These are phyloP conservation scores for Caenorhabditis panamensis DNA, from an alignment of 2,888 invertebrate genomes.

Conservation along the genomic window DNA sequence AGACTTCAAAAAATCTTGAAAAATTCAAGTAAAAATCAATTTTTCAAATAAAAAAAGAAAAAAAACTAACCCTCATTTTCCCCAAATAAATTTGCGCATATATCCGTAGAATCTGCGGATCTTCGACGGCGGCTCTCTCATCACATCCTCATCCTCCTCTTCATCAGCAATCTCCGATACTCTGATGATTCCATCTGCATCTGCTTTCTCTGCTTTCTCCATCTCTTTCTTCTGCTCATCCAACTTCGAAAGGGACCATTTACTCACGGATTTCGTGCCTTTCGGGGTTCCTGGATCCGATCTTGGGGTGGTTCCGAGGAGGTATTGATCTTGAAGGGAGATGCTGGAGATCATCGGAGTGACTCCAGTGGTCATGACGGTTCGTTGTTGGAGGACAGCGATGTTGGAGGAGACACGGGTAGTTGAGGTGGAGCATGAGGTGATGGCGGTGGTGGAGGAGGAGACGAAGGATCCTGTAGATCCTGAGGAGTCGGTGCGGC, in stretches of 20 bases:
- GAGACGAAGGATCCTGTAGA: not conserved
- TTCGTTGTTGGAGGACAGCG: no score
- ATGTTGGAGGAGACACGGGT: not conserved
- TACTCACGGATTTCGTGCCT: slow-evolving; percentile 28
- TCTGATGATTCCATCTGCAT: slow-evolving; percentile 32
- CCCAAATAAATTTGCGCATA: slow-evolving; percentile 61
- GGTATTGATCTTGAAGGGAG: slow-evolving; percentile 13
- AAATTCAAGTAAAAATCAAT: not conserved
- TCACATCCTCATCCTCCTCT: slow-evolving; percentile 41
- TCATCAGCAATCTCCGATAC: slow-evolving; percentile 51
- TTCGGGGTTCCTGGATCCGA: slow-evolving; percentile 58
- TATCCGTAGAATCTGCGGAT: slow-evolving; percentile 64
- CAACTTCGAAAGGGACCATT: slow-evolving; percentile 64
- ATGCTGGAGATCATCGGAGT: slow-evolving; percentile 33
- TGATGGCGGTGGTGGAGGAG: not conserved
- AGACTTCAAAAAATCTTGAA: slow-evolving; percentile 18
- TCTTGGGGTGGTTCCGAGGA: slow-evolving; percentile 13
- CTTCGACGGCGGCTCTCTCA: slow-evolving; percentile 65
- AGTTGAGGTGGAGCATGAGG: not conserved
- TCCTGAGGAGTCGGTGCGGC: not conserved
- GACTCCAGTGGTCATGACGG: slow-evolving; percentile 27
- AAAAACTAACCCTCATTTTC: no score
- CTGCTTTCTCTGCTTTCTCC: not conserved
- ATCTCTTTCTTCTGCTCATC: slow-evolving; percentile 37
- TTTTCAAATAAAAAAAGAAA: slow-evolving; percentile 9